Evolutionary conservation across 2,113 vertebrate species (phyloP).

Genomic region (Hypanus sabinus): DNA sequence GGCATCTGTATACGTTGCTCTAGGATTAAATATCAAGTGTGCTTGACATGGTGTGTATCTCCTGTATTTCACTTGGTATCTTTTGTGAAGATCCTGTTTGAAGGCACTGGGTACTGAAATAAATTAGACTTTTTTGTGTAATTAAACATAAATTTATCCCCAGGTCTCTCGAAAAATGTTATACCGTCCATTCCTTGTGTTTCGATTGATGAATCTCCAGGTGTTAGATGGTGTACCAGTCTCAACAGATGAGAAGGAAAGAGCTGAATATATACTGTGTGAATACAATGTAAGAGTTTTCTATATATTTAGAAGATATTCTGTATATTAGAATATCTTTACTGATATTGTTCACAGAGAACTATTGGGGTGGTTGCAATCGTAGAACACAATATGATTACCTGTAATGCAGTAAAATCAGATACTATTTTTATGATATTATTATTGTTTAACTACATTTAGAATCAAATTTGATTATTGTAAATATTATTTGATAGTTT

Average conservation of each 20-base stretch:
- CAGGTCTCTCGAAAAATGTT: slow-evolving; percentile 62
- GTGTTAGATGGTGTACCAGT: slow-evolving; percentile 67
- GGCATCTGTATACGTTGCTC: background rate
- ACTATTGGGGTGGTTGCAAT: background rate
- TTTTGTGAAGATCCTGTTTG: background rate
- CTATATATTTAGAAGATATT: background rate
- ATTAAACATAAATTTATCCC: background rate
- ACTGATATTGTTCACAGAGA: background rate
- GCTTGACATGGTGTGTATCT: background rate
- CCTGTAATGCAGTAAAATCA: background rate
- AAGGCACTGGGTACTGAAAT: background rate
- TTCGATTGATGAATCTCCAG: slow-evolving; percentile 62
- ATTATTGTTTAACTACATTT: background rate
- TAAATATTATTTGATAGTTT: background rate
- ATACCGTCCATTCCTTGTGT: slow-evolving; percentile 60
- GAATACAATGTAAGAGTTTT: slow-evolving; percentile 56
- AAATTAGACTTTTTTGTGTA: background rate
- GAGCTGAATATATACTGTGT: slow-evolving; percentile 59
- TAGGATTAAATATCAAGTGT: background rate
- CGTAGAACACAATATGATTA: background rate
- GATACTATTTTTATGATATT: background rate
- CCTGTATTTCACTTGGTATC: background rate
- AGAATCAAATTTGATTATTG: background rate
- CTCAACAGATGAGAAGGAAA: slow-evolving; percentile 65
- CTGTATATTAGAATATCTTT: background rate